phyloP scores from a whole-genome alignment of 2,113 vertebrate genomes.

The Gymnogyps californianus region DNA sequence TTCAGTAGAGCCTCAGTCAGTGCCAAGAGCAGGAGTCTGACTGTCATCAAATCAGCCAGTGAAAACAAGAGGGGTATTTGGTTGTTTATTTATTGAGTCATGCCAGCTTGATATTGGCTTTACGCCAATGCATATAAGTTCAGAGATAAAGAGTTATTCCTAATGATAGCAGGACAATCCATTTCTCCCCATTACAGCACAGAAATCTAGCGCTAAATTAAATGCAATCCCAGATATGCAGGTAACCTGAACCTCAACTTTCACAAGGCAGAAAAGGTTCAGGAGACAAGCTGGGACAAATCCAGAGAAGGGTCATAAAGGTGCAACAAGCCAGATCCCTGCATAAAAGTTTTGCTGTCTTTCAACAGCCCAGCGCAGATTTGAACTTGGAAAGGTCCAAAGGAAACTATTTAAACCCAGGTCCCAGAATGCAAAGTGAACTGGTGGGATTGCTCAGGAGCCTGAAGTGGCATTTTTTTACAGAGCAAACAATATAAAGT shows the following conservation, averaged over 20 bases:
- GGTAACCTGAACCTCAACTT: slow-evolving; percentile 40
- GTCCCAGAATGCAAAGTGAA: slow-evolving; percentile 43
- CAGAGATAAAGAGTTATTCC: slow-evolving; percentile 37
- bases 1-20: not conserved
- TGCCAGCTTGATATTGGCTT: slow-evolving; percentile 37
- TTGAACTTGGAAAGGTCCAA: slow-evolving; percentile 48
- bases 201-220: not conserved
- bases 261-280: slow-evolving; percentile 14
- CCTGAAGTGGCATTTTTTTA: slow-evolving; percentile 37
- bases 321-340: slow-evolving; percentile 9
- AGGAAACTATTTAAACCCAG: slow-evolving; percentile 38
- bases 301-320: slow-evolving; percentile 46
- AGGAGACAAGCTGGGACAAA: slow-evolving; percentile 46
- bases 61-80: slow-evolving; percentile 46
- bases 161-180: not conserved
- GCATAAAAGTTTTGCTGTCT: slow-evolving; percentile 10
- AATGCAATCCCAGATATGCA: not conserved
- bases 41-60: slow-evolving; percentile 53
- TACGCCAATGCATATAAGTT: slow-evolving; percentile 23
- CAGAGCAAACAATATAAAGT: slow-evolving; percentile 50
- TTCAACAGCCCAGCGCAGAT: slow-evolving; percentile 14
- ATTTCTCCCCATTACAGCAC: not conserved
- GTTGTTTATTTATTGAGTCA: slow-evolving; percentile 64
- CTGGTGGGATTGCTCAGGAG: not conserved
- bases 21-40: slow-evolving; percentile 40